Base-by-base conservation (phyloP, 2,888 invertebrate genomes). In the Cantharis rufa region DNA sequence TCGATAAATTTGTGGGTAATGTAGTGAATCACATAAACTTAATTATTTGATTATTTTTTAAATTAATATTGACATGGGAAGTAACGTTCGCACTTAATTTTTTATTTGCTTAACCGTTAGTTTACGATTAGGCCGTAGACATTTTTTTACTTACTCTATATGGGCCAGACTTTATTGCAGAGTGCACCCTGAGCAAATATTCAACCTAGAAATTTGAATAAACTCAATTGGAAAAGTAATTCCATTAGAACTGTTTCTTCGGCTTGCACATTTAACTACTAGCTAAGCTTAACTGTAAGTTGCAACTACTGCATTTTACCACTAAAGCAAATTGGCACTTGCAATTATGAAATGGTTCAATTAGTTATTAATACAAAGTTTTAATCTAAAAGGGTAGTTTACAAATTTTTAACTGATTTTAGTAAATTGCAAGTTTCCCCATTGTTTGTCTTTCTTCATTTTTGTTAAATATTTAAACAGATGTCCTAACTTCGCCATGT, bases 301-400 rank as follows among this genome's bases (percentile, higher is more conserved):
- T 74, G 74, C 74, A 74, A 74, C 70, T 24, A 64, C 62, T 70
- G 66, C 73, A 69, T 69, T 74, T 74, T 70, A 24, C 27, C 48
- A 48, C 48, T n/a, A 27, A 70, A 70, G 70, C 63, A 70, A 74
- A 74, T 74, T 63, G 74, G 69, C 32, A 63, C 64, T 69, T 66
- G 21, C 21, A 66, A 16, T 66, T 21, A 66, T 66, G 21, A 66
- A 66, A 66, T 7, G 64, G 64, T 66, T 66, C 64, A 66, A 66
- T 66, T 66, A 66, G 21, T 21, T 21, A 21, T 18, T 48, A 48
- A n/a, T n/a, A 48, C 48, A n/a, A 48, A 48, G n/a, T 48, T 48
- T 48, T n/a, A 48, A 7, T n/a, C n/a, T 7, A 32, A 32, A 48
- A 48, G 48, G 48, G 7, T 5, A 13, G 5, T 32, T 32, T n/a